Base-by-base conservation (phyloP, 2,113 vertebrate species). In the Axis porcinus region DNA sequence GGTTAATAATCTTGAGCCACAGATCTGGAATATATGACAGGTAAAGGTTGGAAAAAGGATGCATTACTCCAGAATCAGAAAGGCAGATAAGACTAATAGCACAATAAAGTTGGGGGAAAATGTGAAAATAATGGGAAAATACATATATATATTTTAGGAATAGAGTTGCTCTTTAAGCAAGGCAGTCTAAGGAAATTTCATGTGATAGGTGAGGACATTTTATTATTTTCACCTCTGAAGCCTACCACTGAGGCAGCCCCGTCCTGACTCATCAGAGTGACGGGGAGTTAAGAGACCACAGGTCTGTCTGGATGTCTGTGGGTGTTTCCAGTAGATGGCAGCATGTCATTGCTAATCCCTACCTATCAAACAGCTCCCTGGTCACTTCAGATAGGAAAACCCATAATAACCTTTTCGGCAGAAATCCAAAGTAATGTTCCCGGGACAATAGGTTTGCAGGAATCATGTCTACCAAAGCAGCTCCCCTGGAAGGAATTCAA, bases 291-390 rank as follows among this genome's bases (percentile, higher is more conserved):
- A 7, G 40, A 62, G 76, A 79, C 27, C 33, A 33, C 9, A 36
- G 58, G 13, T 52, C 7, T 76, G 14, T 62, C 50, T 45, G 54
- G 36, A 76, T 50, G 27, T 62, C 92, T 17, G 55, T 11, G 81
- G 97, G 93, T 45, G 81, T 21, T 10, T 95, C 99, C 99, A 98
- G 98, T 30, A 99, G 99, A 98, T 99, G 99, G 99, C 99, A 99
- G 98, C 98, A 98, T 98, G 94, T 76, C 74, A 94, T 1, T 70
- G 95, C 97, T 96, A 96, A 98, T 99, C 62, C 23, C 50, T 62
- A 13, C 62, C 76, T 91, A 52, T 28, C 55, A 4, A 74, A 40
- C 62, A 50, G 15, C 47, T 60, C 40, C 67, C 0, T 11, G 43
- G 19, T 60, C 64, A 85, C 78, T 86, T 15, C 94, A 85, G 55